Evolutionary conservation across 2,113 vertebrate species (phyloP), one percentile per base, ranked within the genome.

Genomic region (Proteles cristata): DNA sequence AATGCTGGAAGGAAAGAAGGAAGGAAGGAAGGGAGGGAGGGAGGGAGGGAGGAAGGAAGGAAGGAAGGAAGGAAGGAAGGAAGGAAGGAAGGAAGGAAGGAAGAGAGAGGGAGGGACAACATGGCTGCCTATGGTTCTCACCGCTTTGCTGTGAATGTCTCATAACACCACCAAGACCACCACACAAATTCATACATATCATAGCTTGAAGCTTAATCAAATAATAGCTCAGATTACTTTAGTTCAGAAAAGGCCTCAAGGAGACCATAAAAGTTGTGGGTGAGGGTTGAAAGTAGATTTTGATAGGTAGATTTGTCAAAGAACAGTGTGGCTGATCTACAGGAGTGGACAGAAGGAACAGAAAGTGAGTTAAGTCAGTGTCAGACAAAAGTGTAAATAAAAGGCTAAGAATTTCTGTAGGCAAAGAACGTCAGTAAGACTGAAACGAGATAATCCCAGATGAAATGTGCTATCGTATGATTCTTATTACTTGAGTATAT

Each of bases 331-430:
- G 17, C 28, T 43, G 16, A 63, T 35, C 43, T 43, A 31, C 1
- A 25, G 3, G 17, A 3, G 93, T 87, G 33, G 66, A 77, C 45
- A 73, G 58, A 92, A 55, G 5, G 2, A 43, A 28, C 53, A 11
- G n/a, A 12, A 55, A 26, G 3, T 35, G 8, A 66, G 31, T 69
- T 23, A 91, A 66, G 19, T 63, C 10, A 26, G 12, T 31, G 15
- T 74, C 16, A 73, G 91, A 77, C 8, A 73, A 58, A 61, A 81
- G 10, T 77, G 33, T 80, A 88, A 88, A 96, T 88, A 43, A 69
- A 93, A 68, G n/a, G 10, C 43, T 45, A 50, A 5, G 5, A 61
- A 90, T 95, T 77, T 93, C 66, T 66, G 16, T n/a, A 76, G 2
- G 21, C 26, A 61, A 50, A 89, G 61, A 74, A 45, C 31, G 95